Base-by-base conservation (phyloP, 2,113 vertebrate species). In the Aptenodytes patagonicus region DNA sequence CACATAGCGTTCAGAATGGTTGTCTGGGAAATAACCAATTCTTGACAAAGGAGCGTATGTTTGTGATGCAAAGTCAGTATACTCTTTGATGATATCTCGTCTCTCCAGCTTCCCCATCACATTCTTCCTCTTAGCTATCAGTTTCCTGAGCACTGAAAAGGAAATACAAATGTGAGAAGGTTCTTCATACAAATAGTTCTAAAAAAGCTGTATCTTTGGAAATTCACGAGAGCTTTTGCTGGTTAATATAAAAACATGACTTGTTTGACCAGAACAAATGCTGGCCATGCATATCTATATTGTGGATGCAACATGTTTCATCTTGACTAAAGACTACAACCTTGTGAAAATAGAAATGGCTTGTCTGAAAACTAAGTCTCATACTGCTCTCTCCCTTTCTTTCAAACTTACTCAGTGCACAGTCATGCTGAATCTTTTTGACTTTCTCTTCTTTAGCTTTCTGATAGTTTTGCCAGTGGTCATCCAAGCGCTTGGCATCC, bases 131-230 rank as follows among this genome's bases (percentile, higher is more conserved):
- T 98, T 99, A 36, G 92, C 96, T 64, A 97, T 91, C 85, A 99
- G 86, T 91, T 99, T 99, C 94, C 99, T 98, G 87, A 99, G 95
- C 32, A 96, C 99, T 99, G 95, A 66, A 92, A 93, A 47, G n/a
- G 32, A 97, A 81, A 94, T 14, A 76, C 6, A 70, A 66, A 62
- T 42, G 47, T 84, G 60, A 97, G 60, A 81, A 7, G 0, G 34
- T 89, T 64, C 77, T 89, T 89, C 61, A 87, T 49, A 92, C 44
- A 83, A 81, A 71, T 12, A 69, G 26, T 82, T 93, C 64, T 85
- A 20, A 92, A 95, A 77, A 60, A 66, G 47, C 36, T 0, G 0
- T 65, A 87, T 25, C 61, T 89, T 55, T 26, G 26, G 69, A 94
- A 95, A 86, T 52, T 83, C 55, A 60, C 4, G 32, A 57, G 51